A percentile compares a stretch with the other conserved stretches of the same genome.
These are phyloP conservation scores for Dendroctonus ponderosae DNA, from an alignment of 1,140 invertebrate genomes.

Conservation along the genomic window DNA sequence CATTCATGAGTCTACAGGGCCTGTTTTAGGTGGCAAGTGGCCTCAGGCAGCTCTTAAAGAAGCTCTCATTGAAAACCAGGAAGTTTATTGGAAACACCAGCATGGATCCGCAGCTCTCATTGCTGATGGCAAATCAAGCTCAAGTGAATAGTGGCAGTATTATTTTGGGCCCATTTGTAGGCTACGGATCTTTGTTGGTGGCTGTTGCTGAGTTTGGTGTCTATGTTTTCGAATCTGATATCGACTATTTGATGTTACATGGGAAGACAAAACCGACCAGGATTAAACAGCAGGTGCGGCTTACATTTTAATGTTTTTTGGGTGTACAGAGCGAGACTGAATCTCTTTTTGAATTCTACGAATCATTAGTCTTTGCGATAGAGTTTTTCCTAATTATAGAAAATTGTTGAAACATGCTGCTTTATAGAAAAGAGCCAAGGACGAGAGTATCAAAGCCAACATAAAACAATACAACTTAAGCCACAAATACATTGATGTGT, in stretches of 20 bases:
- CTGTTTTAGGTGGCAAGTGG: conserved; percentile 71
- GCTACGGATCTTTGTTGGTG: conserved; percentile 88
- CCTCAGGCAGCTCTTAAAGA: conserved; percentile 73
- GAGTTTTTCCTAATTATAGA: too few relatives aligned
- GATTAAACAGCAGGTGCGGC: conserved; percentile 68
- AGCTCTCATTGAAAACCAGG: conserved; percentile 81
- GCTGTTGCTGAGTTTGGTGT: conserved; percentile 88
- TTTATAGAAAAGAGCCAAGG: conserved; percentile 65
- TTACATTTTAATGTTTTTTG: too few relatives aligned
- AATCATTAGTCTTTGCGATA: too few relatives aligned
- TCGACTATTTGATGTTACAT: conserved; percentile 91
- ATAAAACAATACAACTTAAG: conserved; percentile 81
- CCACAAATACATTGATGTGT: conserved; percentile 78
- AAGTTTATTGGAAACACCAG: conserved; percentile 97
- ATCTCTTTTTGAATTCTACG: too few relatives aligned
- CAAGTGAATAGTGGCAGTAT: conserved; percentile 70
- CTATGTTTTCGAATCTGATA: conserved; percentile 88
- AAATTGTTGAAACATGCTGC: too few relatives aligned
- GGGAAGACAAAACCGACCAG: conserved; percentile 77
- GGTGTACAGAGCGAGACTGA: too few relatives aligned
- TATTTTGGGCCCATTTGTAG: conserved; percentile 93
- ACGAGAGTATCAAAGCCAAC: conserved; percentile 84
- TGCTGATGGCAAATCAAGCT: conserved; percentile 94
- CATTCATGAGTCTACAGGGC: not conserved
- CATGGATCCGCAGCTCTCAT: conserved; percentile 91